These are phyloP conservation scores for Taphrorychus bicolor DNA, from an alignment of 2,888 invertebrate species.

Conservation along the genomic window DNA sequence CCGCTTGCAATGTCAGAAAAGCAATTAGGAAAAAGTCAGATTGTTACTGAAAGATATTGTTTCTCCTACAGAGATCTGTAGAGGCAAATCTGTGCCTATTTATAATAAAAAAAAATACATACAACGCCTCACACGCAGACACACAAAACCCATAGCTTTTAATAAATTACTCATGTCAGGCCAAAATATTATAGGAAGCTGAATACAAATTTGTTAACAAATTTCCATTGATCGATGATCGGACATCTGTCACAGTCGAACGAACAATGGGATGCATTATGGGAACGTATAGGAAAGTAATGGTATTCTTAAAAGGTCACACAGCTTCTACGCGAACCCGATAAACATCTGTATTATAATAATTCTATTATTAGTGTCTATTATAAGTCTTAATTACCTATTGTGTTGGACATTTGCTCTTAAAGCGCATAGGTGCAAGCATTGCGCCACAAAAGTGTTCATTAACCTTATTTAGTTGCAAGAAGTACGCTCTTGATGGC, in stretches of 20 bases:
- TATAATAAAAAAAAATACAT: too few species aligned
- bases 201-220: neutral
- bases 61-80: too few species aligned
- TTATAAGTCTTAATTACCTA: slow-evolving; percentile 17
- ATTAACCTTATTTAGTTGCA: neutral
- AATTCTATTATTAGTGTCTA: slow-evolving; percentile 23
- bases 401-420: slow-evolving; percentile 3
- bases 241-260: slow-evolving; percentile 10
- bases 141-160: too few species aligned
- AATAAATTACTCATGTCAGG: neutral
- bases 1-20: neutral
- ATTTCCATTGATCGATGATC: slow-evolving; percentile 1
- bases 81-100: too few species aligned
- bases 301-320: slow-evolving; percentile 28
- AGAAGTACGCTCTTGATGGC: too few species aligned
- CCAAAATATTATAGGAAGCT: neutral
- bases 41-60: too few species aligned
- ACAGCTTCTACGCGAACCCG: neutral
- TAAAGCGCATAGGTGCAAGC: neutral
- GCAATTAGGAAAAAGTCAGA: neutral
- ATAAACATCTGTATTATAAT: slow-evolving; percentile 31
- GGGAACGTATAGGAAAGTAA: slow-evolving; percentile 24
- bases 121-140: too few species aligned
- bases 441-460: neutral
- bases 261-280: slow-evolving; percentile 29